These are phyloP conservation scores for Gadopsis marmoratus DNA, from an alignment of 2,797 vertebrate species.

Conservation along the genomic window DNA sequence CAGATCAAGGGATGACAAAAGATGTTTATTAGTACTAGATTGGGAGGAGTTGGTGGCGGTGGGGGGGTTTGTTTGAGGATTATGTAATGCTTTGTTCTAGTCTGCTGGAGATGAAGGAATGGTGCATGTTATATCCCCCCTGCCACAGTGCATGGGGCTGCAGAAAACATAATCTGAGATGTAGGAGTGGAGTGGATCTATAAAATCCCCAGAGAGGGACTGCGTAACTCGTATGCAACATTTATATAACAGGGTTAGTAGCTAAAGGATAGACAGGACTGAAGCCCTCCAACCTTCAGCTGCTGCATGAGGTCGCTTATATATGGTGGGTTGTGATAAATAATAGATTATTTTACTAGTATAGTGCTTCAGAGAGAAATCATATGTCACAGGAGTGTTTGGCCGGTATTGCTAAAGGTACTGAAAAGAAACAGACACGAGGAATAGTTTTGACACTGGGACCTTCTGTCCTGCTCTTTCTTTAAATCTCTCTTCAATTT, in stretches of 20 bases:
- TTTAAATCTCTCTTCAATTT: background rate
- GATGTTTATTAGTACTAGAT: conserved; percentile 50
- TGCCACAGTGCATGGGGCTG: conserved; percentile 58
- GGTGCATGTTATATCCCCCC: conserved; percentile 52
- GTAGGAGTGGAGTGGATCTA: conserved; percentile 72
- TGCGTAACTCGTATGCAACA: conserved; percentile 80
- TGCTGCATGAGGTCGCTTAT: conserved; percentile 36
- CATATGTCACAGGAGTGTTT: conserved; percentile 38
- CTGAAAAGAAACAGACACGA: background rate
- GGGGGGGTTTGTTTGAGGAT: conserved; percentile 62
- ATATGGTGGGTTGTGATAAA: conserved; percentile 54
- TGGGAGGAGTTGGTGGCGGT: background rate
- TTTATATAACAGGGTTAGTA: conserved; percentile 83
- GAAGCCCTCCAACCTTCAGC: conserved; percentile 66
- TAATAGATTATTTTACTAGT: conserved; percentile 68
- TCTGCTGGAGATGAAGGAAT: conserved; percentile 56
- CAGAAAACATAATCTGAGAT: conserved; percentile 82
- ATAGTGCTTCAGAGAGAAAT: conserved; percentile 51
- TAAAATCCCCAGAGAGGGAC: conserved; percentile 82
- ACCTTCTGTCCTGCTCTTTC: background rate
- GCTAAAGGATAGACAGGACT: conserved; percentile 60
- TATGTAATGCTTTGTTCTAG: conserved; percentile 72
- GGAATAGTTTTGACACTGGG: background rate
- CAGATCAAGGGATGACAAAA: conserved; percentile 54
- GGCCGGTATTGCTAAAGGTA: conserved; percentile 18